phyloP scores from a whole-genome alignment of 1,140 invertebrate genomes.

The Pogonognathellus flavescens region DNA sequence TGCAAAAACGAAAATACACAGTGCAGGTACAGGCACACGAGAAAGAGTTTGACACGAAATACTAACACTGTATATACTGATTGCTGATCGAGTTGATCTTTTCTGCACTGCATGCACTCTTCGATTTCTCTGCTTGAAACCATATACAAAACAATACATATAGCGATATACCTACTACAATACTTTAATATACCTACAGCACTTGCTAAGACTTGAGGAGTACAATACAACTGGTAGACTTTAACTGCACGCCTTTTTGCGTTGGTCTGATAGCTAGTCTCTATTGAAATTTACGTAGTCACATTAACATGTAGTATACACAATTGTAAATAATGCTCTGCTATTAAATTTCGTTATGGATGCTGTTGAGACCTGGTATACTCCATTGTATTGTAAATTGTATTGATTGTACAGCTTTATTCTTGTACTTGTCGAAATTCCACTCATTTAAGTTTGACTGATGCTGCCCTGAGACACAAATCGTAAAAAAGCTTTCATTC shows the following conservation, averaged over 20 bases:
- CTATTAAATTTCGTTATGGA: slow-evolving; percentile 8
- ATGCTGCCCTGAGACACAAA: slow-evolving; percentile 9
- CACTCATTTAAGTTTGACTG: slow-evolving; percentile 14
- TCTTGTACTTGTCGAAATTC: slow-evolving; percentile 7
- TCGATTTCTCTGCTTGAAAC: slow-evolving; percentile 44
- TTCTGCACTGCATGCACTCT: slow-evolving; percentile 13
- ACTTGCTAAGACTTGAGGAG: background rate
- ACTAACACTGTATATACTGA: background rate
- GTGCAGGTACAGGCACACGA: background rate
- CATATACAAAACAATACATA: background rate
- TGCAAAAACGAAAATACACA: background rate
- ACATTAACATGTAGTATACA: background rate
- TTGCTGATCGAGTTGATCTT: slow-evolving; percentile 29
- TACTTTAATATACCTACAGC: background rate
- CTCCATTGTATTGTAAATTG: background rate
- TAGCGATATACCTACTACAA: background rate
- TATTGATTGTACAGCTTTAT: slow-evolving; percentile 14
- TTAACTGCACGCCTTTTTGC: too few relatives aligned
- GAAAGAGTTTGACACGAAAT: background rate
- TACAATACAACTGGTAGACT: too few relatives aligned
- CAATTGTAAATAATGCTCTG: background rate
- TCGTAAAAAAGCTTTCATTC: slow-evolving; percentile 23
- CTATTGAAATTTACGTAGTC: background rate
- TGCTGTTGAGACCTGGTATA: background rate
- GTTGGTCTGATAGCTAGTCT: background rate